These are phyloP conservation scores for Venustoraphidia nigricollis DNA, from an alignment of 2,888 invertebrate genomes.

Conservation along the genomic window DNA sequence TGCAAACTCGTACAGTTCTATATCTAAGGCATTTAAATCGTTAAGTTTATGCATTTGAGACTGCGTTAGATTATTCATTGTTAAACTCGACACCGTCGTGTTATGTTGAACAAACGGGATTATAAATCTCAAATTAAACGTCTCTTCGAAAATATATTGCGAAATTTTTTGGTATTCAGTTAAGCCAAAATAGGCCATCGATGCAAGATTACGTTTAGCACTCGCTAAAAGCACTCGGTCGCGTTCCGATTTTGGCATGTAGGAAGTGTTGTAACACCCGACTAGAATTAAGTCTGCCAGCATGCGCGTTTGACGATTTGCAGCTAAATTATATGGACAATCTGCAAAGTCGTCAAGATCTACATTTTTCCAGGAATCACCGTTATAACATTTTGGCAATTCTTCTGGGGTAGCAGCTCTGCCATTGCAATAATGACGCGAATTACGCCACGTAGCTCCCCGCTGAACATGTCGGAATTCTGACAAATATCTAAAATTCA, in stretches of 20 bases:
- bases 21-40: constrained; percentile 73
- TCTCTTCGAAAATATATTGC: constrained; percentile 89
- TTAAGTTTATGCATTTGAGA: constrained; percentile 62
- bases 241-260: constrained; percentile 55
- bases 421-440: constrained; percentile 56
- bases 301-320: constrained; percentile 96
- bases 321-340: constrained; percentile 88
- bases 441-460: constrained; percentile 91
- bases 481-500: constrained; percentile 59
- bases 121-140: constrained; percentile 79
- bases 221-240: constrained; percentile 82
- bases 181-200: constrained; percentile 94
- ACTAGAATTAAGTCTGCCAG: constrained; percentile 87
- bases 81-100: constrained; percentile 71
- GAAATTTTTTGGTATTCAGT: constrained; percentile 88
- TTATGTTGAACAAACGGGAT: constrained; percentile 88
- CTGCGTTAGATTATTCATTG: constrained; percentile 58
- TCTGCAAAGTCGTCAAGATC: constrained; percentile 78
- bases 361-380: constrained; percentile 78
- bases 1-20: constrained; percentile 87
- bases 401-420: constrained; percentile 64
- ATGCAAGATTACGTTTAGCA: constrained; percentile 86
- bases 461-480: constrained; percentile 95
- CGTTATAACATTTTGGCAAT: constrained; percentile 65
- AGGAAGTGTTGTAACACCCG: constrained; percentile 84